These are phyloP conservation scores for Hylyphantes graminicola DNA, from an alignment of 1,140 invertebrate species.

Conservation along the genomic window DNA sequence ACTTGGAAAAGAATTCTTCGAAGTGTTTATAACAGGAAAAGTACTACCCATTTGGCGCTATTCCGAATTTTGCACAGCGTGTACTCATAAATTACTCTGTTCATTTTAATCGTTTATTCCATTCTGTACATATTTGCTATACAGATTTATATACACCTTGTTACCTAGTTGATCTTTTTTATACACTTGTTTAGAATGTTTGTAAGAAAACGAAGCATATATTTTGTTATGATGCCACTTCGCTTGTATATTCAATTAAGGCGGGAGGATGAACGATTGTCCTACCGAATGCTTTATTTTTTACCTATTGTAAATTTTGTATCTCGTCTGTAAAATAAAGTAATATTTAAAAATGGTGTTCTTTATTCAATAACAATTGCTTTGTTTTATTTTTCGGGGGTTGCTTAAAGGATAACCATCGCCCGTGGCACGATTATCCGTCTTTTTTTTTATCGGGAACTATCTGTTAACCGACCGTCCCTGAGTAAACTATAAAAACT, in stretches of 20 bases:
- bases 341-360: neutral
- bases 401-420: no score
- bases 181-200: constrained; percentile 56
- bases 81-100: neutral
- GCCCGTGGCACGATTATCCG: no score
- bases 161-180: constrained; percentile 55
- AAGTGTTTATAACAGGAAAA: neutral
- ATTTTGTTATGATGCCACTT: constrained; percentile 48
- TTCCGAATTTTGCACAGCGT: constrained; percentile 7
- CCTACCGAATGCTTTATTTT: constrained; percentile 40
- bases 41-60: constrained; percentile 8
- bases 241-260: constrained; percentile 29
- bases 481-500: no score
- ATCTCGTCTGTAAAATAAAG: constrained; percentile 13
- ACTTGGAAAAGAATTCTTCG: no score
- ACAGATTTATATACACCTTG: constrained; percentile 49
- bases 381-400: no score
- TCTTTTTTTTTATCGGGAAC: no score
- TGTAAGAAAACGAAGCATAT: constrained; percentile 51
- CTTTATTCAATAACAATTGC: neutral
- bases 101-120: constrained; percentile 12
- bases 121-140: constrained; percentile 55
- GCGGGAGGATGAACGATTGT: constrained; percentile 3
- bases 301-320: constrained; percentile 31
- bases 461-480: no score